These are phyloP conservation scores for Hippolais icterina DNA, from an alignment of 2,113 vertebrate genomes.

Conservation along the genomic window DNA sequence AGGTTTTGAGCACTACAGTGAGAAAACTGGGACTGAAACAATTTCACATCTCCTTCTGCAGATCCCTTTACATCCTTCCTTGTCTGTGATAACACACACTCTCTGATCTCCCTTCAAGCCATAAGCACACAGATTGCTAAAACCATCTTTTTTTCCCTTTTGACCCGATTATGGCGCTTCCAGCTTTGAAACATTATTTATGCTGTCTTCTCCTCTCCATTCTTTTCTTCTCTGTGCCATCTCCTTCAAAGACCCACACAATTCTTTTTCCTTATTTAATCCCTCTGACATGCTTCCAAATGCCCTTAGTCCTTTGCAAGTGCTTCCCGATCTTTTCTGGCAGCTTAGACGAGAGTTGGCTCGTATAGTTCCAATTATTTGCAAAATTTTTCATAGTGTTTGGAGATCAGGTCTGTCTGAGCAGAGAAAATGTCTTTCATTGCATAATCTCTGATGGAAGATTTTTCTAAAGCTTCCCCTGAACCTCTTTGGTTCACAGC, in stretches of 20 bases:
- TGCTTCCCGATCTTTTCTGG: not conserved
- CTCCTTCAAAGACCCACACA: not conserved
- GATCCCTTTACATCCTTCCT: not conserved
- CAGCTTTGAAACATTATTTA: conserved; percentile 23
- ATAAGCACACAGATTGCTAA: not conserved
- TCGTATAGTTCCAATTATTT: not conserved
- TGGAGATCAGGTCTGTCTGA: not conserved
- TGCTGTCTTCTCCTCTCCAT: not conserved
- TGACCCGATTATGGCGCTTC: not conserved
- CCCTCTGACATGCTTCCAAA: conserved; percentile 4
- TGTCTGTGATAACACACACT: not conserved
- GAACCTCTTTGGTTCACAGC: not conserved
- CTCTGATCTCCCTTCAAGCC: conserved; percentile 14
- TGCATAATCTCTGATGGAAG: not conserved
- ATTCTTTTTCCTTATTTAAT: conserved; percentile 12
- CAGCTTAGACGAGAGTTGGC: not conserved
- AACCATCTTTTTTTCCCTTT: not conserved
- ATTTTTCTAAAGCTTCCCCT: not conserved
- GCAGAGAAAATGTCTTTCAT: not conserved
- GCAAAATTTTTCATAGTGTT: not conserved
- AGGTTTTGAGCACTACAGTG: not conserved
- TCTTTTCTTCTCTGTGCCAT: not conserved
- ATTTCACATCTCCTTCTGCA: not conserved
- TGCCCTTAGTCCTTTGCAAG: not conserved
- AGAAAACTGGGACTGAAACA: not conserved